Evolutionary conservation across 2,888 invertebrate species (phyloP), one percentile per base, ranked within the genome.

Genomic region (Octodonta nipae): DNA sequence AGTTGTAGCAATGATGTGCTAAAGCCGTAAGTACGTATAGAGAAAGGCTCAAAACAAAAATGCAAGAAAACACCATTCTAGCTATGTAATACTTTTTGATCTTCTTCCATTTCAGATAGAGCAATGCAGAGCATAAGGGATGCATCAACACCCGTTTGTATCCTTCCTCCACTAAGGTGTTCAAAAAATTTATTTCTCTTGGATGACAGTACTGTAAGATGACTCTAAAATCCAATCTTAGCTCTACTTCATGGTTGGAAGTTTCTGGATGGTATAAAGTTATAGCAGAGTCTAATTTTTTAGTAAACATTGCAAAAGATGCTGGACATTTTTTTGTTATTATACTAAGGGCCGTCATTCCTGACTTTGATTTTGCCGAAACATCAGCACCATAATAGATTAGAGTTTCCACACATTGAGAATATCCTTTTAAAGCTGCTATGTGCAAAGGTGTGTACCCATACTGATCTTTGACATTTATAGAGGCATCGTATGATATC

Each of bases 51-150:
- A 84, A 57, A 36, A 86, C 80, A 52, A 84, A 85, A 33, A 81
- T 71, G 39, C 81, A 75, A 55, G 83, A 84, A 46, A 85, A 72
- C 38, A 84, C 68, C 43, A 86, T 65, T 32, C 85, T 67, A 1
- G 79, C 83, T 7, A 85, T 76, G 51, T 87, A 87, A 54, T 85
- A 88, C 61, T 85, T 85, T 15, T 86, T 70, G 42, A 88, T 86
- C 58, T 87, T 85, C 50, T 83, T 80, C 88, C 88, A 88, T 55
- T 88, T 88, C 31, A 88, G 73, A 52, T 86, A 78, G 0, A 88
- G 65, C 53, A 88, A 86, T 0, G 87, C 85, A 7, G 86, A 83
- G 55, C 87, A 87, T 3, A 88, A 62, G 0, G 88, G 88, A 64
- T 88, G 88, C 32, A 85, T 69, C 3, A 88, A 60, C 15, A 88